phyloP scores from a whole-genome alignment of 2,113 vertebrate species.

The Falcunculus frontatus region DNA sequence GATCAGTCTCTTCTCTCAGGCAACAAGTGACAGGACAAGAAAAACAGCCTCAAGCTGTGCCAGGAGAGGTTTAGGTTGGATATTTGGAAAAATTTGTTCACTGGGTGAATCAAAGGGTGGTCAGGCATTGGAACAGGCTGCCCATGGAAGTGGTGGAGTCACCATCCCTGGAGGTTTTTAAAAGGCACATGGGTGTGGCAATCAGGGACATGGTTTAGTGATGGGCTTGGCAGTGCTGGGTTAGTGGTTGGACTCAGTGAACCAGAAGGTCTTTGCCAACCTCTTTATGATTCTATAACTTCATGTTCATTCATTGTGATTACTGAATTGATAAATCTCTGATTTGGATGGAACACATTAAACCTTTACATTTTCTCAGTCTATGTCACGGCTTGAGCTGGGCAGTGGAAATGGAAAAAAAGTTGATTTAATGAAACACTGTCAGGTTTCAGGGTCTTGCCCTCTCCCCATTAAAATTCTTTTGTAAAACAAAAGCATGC shows the following conservation, averaged over 20 bases:
- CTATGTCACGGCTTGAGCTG: background rate
- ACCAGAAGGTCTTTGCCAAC: background rate
- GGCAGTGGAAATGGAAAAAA: background rate
- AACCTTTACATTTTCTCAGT: background rate
- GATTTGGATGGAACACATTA: background rate
- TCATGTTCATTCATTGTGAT: background rate
- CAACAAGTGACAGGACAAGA: background rate
- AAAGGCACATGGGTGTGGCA: background rate
- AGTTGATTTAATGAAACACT: background rate
- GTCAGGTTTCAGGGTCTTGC: conserved; percentile 16
- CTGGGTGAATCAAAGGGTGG: background rate
- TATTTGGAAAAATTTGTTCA: background rate
- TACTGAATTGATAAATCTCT: background rate
- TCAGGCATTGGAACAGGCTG: background rate
- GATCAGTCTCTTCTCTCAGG: accelerated
- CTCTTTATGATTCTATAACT: background rate
- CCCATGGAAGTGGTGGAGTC: background rate
- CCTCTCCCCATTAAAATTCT: conserved; percentile 42
- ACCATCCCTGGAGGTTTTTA: background rate
- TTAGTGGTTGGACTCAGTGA: background rate
- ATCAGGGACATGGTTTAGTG: background rate
- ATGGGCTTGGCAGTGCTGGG: background rate
- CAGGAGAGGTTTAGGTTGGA: background rate
- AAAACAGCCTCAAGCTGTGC: background rate
- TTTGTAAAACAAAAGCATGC: conserved; percentile 42